Percentiles rank a stretch among this genome's conserved stretches.
Evolutionary conservation across 2,113 vertebrate genomes (phyloP).

Genomic region (Calcarius ornatus): DNA sequence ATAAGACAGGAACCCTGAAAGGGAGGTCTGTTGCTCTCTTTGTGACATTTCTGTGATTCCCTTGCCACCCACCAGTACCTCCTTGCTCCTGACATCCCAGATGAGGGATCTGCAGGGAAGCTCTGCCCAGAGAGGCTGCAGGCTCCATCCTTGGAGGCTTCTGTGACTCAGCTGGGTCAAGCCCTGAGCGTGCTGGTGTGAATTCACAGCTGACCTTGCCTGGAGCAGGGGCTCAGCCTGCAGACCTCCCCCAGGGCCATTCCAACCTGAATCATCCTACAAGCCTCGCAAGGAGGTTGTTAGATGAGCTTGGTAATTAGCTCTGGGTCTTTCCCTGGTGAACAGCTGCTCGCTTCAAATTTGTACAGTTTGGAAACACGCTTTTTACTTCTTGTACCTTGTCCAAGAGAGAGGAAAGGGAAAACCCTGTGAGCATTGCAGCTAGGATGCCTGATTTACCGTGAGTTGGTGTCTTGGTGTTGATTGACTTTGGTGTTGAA

Average conservation of each 20-base stretch:
- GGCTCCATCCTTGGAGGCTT: background rate
- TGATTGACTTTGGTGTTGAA: background rate
- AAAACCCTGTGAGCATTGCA: background rate
- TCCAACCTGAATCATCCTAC: background rate
- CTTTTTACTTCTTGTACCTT: background rate
- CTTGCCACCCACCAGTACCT: rapidly evolving
- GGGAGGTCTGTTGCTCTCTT: rapidly evolving
- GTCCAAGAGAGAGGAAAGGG: background rate
- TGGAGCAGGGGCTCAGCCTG: background rate
- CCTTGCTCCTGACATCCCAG: too few relatives aligned
- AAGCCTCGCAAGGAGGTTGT: background rate
- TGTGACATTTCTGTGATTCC: background rate
- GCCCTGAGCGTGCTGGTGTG: background rate
- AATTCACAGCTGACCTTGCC: background rate
- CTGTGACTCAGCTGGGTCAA: background rate
- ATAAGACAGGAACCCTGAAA: background rate
- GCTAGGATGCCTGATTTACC: background rate
- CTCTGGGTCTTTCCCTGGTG: background rate
- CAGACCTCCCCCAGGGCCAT: background rate
- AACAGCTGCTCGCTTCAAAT: background rate
- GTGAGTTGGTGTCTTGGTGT: background rate
- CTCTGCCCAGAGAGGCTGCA: background rate
- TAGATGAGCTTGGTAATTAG: background rate
- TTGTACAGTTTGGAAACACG: background rate
- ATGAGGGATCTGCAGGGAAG: background rate